A percentile compares a stretch with the other conserved stretches of the same genome.
Conservation (phyloP, 2,888 invertebrate genomes). For the Pammene fasciana region DNA sequence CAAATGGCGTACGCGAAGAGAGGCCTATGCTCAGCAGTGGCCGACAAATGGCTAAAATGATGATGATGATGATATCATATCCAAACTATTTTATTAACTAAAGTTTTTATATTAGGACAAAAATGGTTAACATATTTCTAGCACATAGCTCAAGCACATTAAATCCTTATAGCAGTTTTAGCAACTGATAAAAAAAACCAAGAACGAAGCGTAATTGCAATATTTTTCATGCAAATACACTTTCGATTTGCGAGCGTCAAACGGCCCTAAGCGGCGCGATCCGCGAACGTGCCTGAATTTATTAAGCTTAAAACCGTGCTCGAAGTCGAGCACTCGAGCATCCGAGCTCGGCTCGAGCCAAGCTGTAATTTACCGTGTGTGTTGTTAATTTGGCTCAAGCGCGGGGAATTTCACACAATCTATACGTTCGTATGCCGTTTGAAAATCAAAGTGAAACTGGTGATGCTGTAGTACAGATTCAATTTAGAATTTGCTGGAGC, state of each 20-base stretch:
- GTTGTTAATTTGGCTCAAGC: constrained; percentile 60
- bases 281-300: constrained; percentile 55
- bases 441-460: constrained; percentile 38
- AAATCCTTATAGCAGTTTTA: constrained; percentile 19
- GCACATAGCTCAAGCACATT: background rate
- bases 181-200: constrained; percentile 12
- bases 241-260: constrained; percentile 48
- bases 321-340: constrained; percentile 44
- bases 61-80: no score
- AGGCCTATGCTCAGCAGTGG: no score
- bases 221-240: constrained; percentile 51
- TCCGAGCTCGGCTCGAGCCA: constrained; percentile 38
- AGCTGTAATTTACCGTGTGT: constrained; percentile 55
- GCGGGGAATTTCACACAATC: constrained; percentile 55
- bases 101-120: no score
- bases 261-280: constrained; percentile 48
- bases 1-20: no score
- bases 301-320: constrained; percentile 50
- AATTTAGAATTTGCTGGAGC: constrained; percentile 38
- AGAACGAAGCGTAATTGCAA: constrained; percentile 39
- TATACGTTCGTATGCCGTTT: constrained; percentile 32
- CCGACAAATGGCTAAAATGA: no score
- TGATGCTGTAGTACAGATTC: constrained; percentile 34
- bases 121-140: background rate
- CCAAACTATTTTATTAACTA: no score